A percentile compares a stretch with the other conserved stretches of the same genome.
phyloP scores from a whole-genome alignment of 1,140 invertebrate genomes.

The Leptinotarsa lineolata region DNA sequence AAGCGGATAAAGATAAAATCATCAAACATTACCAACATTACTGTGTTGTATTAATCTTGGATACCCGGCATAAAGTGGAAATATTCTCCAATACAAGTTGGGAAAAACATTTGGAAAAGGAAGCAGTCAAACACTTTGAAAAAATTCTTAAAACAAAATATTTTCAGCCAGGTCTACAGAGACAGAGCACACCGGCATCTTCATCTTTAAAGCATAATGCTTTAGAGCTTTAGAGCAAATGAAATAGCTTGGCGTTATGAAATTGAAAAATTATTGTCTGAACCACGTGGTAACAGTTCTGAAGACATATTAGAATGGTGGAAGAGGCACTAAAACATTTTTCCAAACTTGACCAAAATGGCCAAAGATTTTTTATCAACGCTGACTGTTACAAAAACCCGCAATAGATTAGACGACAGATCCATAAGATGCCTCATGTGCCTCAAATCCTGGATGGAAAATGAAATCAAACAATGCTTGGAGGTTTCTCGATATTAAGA shows the following conservation, averaged over 20 bases:
- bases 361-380: constrained; percentile 31
- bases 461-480: no score
- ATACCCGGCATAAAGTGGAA: constrained; percentile 6
- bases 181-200: no score
- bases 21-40: no score
- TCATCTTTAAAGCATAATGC: neutral
- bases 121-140: constrained; percentile 30
- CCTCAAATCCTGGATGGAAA: no score
- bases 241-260: constrained; percentile 28
- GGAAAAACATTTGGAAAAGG: neutral
- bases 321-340: constrained; percentile 31
- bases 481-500: no score
- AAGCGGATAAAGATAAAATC: no score
- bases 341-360: constrained; percentile 28
- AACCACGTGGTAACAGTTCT: constrained; percentile 19
- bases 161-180: no score
- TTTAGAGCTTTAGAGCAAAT: neutral
- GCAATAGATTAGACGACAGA: no score
- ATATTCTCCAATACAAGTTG: constrained; percentile 3
- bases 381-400: constrained; percentile 22
- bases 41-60: constrained; percentile 13
- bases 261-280: constrained; percentile 29
- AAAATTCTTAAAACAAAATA: constrained; percentile 28
- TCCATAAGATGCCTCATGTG: no score
- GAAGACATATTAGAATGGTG: constrained; percentile 34